Percentiles rank a stretch among this genome's conserved stretches.
Conservation (phyloP, 2,113 vertebrate species). For the Rhea pennata region DNA sequence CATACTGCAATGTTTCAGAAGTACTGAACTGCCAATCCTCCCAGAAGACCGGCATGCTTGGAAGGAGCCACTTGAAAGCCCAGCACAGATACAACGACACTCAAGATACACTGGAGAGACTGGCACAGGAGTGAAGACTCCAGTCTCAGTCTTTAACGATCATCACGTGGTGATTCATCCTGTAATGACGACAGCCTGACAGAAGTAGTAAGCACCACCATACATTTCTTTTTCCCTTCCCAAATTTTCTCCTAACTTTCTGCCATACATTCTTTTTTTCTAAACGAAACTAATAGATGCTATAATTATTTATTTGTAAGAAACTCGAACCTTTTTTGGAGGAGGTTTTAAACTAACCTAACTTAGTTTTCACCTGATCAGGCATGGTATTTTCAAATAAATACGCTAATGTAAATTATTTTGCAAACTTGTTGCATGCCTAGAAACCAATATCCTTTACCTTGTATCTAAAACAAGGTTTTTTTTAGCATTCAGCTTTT, state of each 20-base stretch:
- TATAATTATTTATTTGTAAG: neutral
- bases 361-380: neutral
- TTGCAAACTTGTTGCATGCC: neutral
- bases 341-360: neutral
- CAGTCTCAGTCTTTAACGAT: neutral
- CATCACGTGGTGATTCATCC: accelerated
- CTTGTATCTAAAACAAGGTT: neutral
- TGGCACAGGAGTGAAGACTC: neutral
- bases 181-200: neutral
- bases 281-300: neutral
- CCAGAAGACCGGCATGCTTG: neutral
- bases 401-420: neutral
- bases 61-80: neutral
- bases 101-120: neutral
- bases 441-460: neutral
- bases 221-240: neutral
- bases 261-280: neutral
- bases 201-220: accelerated
- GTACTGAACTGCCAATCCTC: neutral
- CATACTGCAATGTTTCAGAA: neutral
- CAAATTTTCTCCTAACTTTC: neutral
- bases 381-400: neutral
- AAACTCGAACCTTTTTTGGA: neutral
- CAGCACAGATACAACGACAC: neutral
- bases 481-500: neutral